These are phyloP conservation scores for Xiphydria camelus DNA, from an alignment of 2,888 invertebrate genomes.

Conservation along the genomic window DNA sequence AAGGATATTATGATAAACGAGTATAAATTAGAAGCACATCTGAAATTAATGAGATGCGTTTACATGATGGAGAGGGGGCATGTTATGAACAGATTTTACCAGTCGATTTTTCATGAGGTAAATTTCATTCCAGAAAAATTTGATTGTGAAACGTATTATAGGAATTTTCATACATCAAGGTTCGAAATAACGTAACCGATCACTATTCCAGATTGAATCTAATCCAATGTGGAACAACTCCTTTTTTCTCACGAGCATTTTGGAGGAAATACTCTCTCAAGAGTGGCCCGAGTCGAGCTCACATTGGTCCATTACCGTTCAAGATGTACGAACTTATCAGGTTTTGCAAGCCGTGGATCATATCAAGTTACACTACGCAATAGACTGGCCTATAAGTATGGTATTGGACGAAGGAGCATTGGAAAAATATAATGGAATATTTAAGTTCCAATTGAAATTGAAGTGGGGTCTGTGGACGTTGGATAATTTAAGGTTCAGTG, in stretches of 20 bases:
- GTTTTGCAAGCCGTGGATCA: slow-evolving; percentile 47
- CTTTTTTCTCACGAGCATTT: slow-evolving; percentile 56
- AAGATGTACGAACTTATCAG: slow-evolving; percentile 37
- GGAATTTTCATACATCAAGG: slow-evolving; percentile 4
- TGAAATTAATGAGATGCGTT: slow-evolving; percentile 60
- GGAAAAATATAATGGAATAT: slow-evolving; percentile 55
- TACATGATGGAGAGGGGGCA: slow-evolving; percentile 62
- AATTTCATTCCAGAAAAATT: slow-evolving; percentile 12
- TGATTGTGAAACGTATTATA: not conserved
- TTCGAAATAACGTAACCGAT: not conserved
- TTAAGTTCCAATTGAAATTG: slow-evolving; percentile 61
- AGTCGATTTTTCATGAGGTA: slow-evolving; percentile 59
- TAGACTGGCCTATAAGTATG: slow-evolving; percentile 56
- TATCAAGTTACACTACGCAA: slow-evolving; percentile 48
- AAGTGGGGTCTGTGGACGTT: slow-evolving; percentile 63
- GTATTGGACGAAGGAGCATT: slow-evolving; percentile 47
- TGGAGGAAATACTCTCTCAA: slow-evolving; percentile 58
- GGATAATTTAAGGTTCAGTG: slow-evolving; percentile 57
- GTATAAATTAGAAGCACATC: slow-evolving; percentile 57
- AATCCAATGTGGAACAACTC: slow-evolving; percentile 58
- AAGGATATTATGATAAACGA: slow-evolving; percentile 59
- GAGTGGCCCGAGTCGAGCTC: slow-evolving; percentile 56
- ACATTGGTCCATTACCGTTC: slow-evolving; percentile 49
- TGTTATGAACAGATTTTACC: slow-evolving; percentile 60
- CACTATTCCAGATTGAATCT: slow-evolving; percentile 55